These are phyloP conservation scores for Leucophenga varia DNA, from an alignment of 1,140 invertebrate genomes.

Conservation along the genomic window DNA sequence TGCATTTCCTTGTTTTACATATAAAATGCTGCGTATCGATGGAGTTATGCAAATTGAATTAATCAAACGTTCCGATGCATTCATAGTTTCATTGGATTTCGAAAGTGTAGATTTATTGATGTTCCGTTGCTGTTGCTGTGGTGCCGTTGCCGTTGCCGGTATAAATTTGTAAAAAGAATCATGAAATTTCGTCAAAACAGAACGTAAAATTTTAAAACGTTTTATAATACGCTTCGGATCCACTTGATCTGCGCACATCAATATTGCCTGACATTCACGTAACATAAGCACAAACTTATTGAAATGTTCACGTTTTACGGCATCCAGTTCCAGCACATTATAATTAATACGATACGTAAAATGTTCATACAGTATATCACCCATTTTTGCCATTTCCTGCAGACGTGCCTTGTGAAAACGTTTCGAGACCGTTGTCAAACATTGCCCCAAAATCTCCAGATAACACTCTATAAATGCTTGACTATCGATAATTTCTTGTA, in stretches of 20 bases:
- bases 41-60: too few relatives aligned
- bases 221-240: constrained; percentile 35
- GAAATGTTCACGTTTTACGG: constrained; percentile 18
- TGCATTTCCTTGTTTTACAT: too few relatives aligned
- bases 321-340: constrained; percentile 13
- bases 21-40: too few relatives aligned
- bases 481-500: constrained; percentile 47
- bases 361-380: constrained; percentile 33
- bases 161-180: constrained; percentile 20
- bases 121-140: too few relatives aligned
- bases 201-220: constrained; percentile 46
- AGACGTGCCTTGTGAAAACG: constrained; percentile 8
- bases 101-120: too few relatives aligned
- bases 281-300: constrained; percentile 38
- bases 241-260: constrained; percentile 21
- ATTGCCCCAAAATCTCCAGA: constrained; percentile 29
- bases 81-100: too few relatives aligned
- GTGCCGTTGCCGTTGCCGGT: too few relatives aligned
- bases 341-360: constrained; percentile 32
- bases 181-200: constrained; percentile 34
- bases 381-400: constrained; percentile 30
- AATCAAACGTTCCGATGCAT: too few relatives aligned
- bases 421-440: constrained; percentile 18
- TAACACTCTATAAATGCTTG: constrained; percentile 34
- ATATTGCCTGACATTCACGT: constrained; percentile 37